Base-by-base conservation (phyloP, 2,888 invertebrate genomes). In the Rhagium mordax region DNA sequence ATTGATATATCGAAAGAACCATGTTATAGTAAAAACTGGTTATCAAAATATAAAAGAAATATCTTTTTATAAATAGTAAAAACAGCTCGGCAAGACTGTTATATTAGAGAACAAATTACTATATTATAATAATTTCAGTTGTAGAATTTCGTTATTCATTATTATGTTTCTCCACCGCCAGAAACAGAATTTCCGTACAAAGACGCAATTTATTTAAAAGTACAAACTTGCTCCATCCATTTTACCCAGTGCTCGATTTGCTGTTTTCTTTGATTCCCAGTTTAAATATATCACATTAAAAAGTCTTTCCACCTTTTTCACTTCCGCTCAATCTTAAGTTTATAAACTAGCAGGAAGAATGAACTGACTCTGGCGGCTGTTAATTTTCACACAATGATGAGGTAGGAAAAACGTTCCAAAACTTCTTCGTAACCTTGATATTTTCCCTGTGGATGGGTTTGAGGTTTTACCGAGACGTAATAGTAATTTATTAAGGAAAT, bases 331-430 rank as follows among this genome's bases (percentile, higher is more conserved):
- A 51, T 51, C 18, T 20, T 51, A 51, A 20, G 51, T 20, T 51
- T 51, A 51, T 51, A 51, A 51, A 51, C 18, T 51, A 16, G 51
- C 18, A 51, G 18, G 18, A 8, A 51, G 51, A 51, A 18, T 51
- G 18, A 51, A 51, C 51, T 51, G 51, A 3, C 16, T 16, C 16
- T 51, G 51, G 18, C 51, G 18, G 51, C 51, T 51, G 51, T 51
- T 51, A 18, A 51, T 51, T 51, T 51, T 51, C 51, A 51, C 51
- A 51, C 51, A 51, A 51, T 51, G 16, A 51, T 51, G 51, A 18
- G 1, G 16, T 20, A 20, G 51, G 18, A 20, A 48, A 51, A 51
- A 16, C 20, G 18, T 51, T 51, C n/a, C 41, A 41, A 41, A 41
- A 41, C n/a, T 41, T 41, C 41, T 41, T 41, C n/a, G 41, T n/a